These are phyloP conservation scores for Noctua pronuba DNA, from an alignment of 2,888 invertebrate genomes.

Conservation along the genomic window DNA sequence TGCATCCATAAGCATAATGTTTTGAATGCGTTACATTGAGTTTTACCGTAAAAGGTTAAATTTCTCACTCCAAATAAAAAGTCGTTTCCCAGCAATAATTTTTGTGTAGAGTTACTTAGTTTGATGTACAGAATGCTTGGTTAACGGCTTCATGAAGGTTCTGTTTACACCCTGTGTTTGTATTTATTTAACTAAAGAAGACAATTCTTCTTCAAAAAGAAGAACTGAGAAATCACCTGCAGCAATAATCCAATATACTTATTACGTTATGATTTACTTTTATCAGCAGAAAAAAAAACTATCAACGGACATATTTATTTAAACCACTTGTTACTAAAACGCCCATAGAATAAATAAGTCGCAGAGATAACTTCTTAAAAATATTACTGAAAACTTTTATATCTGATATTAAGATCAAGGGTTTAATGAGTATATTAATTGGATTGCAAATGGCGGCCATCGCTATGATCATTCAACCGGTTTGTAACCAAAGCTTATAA, in stretches of 20 bases:
- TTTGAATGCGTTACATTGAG: no score
- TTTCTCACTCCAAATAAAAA: no score
- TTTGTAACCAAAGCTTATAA: conserved; percentile 39
- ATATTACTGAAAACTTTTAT: conserved; percentile 54
- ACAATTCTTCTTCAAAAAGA: no score
- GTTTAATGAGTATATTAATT: conserved; percentile 87
- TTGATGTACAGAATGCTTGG: no score
- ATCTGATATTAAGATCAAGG: conserved; percentile 82
- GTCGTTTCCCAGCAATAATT: no score
- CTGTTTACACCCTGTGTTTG: no score
- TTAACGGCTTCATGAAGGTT: no score
- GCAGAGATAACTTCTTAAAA: conserved; percentile 52
- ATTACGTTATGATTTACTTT: conserved; percentile 3
- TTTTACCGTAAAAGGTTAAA: no score
- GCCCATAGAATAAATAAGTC: conserved; percentile 54
- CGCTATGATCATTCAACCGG: conserved; percentile 58
- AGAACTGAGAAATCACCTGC: no score
- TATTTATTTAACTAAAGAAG: conserved; percentile 1
- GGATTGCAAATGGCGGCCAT: conserved; percentile 76
- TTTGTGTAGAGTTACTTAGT: no score
- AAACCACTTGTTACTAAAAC: conserved; percentile 10
- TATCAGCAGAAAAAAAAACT: conserved; percentile 23
- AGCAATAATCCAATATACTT: not conserved
- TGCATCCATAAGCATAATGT: no score
- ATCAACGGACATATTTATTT: conserved; percentile 43